Evolutionary conservation across 2,113 vertebrate genomes (phyloP).

Genomic region (Lagenorhynchus albirostris): DNA sequence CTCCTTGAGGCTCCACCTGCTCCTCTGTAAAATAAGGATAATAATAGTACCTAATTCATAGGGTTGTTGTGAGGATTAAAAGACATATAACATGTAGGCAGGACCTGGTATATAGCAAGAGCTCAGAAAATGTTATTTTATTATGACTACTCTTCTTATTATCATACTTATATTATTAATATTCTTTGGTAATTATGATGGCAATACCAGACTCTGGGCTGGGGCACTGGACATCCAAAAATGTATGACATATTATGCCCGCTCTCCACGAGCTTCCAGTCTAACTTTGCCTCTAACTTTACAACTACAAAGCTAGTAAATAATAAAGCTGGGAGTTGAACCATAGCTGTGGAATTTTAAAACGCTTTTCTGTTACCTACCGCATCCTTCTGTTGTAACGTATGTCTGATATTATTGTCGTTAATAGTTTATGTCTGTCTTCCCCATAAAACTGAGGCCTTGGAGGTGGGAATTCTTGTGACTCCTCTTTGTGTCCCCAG

Average conservation of each 20-base stretch:
- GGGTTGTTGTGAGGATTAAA: not conserved
- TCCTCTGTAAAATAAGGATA: not conserved
- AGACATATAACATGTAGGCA: not conserved
- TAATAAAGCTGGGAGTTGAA: not conserved
- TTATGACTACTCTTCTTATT: not conserved
- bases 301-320: not conserved
- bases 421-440: not conserved
- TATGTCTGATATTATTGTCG: not conserved
- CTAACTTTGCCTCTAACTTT: not conserved
- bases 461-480: not conserved
- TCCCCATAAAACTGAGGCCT: not conserved
- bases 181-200: not conserved
- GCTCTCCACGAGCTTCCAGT: not conserved
- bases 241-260: not conserved
- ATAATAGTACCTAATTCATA: not conserved
- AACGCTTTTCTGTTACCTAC: not conserved
- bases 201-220: not conserved
- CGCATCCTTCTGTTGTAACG: not conserved
- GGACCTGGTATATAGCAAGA: not conserved
- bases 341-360: not conserved
- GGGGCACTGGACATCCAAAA: not conserved
- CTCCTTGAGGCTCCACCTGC: not conserved
- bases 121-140: conserved; percentile 9
- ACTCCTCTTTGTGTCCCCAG: not conserved
- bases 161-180: not conserved